Percentiles rank a stretch among this genome's conserved stretches.
Evolutionary conservation across 2,113 vertebrate genomes (phyloP).

Genomic region (Tichodroma muraria): DNA sequence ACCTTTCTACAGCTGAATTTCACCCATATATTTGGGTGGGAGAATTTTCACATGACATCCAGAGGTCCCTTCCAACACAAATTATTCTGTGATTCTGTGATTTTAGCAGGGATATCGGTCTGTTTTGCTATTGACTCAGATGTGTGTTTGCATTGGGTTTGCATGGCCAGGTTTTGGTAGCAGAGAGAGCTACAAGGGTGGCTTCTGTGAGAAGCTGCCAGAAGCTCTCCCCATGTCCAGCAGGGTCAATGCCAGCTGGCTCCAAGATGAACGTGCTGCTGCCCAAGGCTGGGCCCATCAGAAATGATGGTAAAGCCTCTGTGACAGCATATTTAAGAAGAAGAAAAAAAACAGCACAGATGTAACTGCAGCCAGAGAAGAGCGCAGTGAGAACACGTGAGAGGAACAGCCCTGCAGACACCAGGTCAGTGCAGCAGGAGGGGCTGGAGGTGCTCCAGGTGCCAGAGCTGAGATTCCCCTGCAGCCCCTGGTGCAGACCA

Average conservation of each 20-base stretch:
- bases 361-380: neutral
- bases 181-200: neutral
- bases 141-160: neutral
- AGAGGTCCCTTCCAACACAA: neutral
- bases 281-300: neutral
- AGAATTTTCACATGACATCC: neutral
- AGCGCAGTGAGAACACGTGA: fast-evolving
- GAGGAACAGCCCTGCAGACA: neutral
- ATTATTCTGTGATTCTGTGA: neutral
- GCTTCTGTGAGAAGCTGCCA: neutral
- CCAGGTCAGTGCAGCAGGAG: neutral
- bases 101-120: neutral
- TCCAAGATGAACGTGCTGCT: neutral
- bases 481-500: neutral
- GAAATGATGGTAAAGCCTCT: neutral
- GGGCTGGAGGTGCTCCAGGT: neutral
- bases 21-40: neutral
- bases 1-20: neutral
- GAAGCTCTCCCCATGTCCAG: neutral
- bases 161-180: neutral
- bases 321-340: neutral
- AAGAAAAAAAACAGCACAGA: too few species aligned
- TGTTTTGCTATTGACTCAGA: neutral
- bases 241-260: neutral
- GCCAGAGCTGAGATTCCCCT: neutral